Evolutionary conservation across 2,888 invertebrate genomes (phyloP).

Genomic region (Neoaliturus tenellus): DNA sequence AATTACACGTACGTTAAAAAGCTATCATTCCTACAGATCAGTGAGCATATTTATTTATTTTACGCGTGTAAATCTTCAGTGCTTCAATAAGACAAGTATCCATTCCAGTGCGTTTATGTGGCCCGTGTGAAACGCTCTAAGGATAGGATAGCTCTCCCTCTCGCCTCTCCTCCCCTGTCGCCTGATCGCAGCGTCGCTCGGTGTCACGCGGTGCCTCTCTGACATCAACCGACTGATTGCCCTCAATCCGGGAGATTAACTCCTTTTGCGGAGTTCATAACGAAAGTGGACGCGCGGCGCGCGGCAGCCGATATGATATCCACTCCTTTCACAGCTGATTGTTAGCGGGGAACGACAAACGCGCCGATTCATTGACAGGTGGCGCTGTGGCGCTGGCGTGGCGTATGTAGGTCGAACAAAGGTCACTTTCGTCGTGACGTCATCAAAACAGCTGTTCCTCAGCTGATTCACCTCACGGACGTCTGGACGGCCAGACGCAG

Average conservation of each 20-base stretch:
- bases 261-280: slow-evolving; percentile 13
- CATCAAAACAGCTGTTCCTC: slow-evolving; percentile 49
- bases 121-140: too few species aligned
- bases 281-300: not conserved
- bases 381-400: slow-evolving; percentile 16
- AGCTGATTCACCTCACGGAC: slow-evolving; percentile 47
- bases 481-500: slow-evolving; percentile 22
- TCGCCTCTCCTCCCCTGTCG: too few species aligned
- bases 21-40: too few species aligned
- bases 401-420: slow-evolving; percentile 34
- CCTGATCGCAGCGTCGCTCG: not conserved
- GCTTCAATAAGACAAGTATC: too few species aligned
- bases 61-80: too few species aligned
- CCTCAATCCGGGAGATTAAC: not conserved
- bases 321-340: slow-evolving; percentile 13
- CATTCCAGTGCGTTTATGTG: too few species aligned
- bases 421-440: slow-evolving; percentile 35
- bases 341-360: not conserved
- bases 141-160: too few species aligned
- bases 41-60: too few species aligned
- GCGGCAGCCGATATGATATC: not conserved
- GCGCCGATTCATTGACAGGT: slow-evolving; percentile 10
- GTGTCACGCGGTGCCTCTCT: not conserved
- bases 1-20: too few species aligned
- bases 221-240: not conserved